These are phyloP conservation scores for Anastatus disparis DNA, from an alignment of 1,140 invertebrate genomes.

Conservation along the genomic window DNA sequence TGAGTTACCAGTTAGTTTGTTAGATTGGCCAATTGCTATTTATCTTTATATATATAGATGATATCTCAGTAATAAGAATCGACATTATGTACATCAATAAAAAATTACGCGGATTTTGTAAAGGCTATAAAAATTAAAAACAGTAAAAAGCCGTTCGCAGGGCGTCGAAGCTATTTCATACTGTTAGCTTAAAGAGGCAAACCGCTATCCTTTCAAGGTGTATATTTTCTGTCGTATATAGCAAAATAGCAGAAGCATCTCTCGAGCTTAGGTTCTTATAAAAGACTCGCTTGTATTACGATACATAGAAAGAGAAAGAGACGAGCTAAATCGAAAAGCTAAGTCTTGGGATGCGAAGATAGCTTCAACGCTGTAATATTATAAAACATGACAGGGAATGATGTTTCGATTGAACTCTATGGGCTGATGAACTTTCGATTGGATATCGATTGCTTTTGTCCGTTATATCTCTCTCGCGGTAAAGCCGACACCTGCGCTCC, in stretches of 20 bases:
- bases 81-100: background rate
- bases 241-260: too few species aligned
- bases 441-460: background rate
- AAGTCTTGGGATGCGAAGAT: too few species aligned
- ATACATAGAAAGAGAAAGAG: too few species aligned
- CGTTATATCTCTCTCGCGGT: background rate
- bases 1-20: background rate
- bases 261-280: too few species aligned
- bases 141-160: background rate
- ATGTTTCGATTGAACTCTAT: background rate
- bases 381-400: too few species aligned
- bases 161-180: background rate
- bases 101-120: background rate
- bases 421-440: background rate
- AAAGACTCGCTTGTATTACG: too few species aligned
- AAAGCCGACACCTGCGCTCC: background rate
- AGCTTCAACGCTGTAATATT: too few species aligned
- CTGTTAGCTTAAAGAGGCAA: conserved; percentile 10
- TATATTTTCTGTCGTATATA: too few species aligned
- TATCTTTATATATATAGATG: background rate
- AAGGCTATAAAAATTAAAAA: conserved; percentile 3
- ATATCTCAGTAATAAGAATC: conserved; percentile 11
- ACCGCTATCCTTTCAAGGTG: background rate
- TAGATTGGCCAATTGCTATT: too few species aligned
- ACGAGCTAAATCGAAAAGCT: too few species aligned